Percentiles rank a stretch among this genome's conserved stretches.
Conservation (phyloP, 2,888 invertebrate genomes). For the Isotomurus palustris region DNA sequence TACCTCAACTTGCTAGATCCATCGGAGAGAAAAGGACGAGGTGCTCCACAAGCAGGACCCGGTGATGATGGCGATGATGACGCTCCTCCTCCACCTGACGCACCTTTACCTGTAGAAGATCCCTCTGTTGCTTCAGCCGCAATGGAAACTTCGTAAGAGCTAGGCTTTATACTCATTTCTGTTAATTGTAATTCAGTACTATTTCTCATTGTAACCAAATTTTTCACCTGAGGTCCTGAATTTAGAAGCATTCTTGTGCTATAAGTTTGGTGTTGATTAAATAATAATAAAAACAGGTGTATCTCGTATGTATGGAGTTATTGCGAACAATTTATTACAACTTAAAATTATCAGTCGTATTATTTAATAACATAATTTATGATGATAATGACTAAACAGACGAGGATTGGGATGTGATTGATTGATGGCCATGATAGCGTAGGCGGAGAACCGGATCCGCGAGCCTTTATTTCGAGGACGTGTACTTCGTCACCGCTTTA, state of each 20-base stretch:
- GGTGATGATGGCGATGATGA: slow-evolving; percentile 31
- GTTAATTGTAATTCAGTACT: background rate
- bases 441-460: too few relatives aligned
- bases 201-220: background rate
- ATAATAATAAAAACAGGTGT: too few relatives aligned
- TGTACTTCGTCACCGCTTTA: slow-evolving; percentile 54
- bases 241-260: too few relatives aligned
- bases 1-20: slow-evolving; percentile 60
- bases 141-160: slow-evolving; percentile 21
- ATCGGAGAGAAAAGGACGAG: slow-evolving; percentile 54
- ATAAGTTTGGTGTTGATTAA: too few relatives aligned
- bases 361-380: too few relatives aligned
- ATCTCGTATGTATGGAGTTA: too few relatives aligned
- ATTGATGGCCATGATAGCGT: too few relatives aligned
- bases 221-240: background rate
- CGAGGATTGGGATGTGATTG: too few relatives aligned
- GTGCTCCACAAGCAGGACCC: slow-evolving; percentile 48
- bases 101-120: slow-evolving; percentile 17
- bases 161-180: background rate
- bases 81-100: slow-evolving; percentile 27
- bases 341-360: too few relatives aligned
- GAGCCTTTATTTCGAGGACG: slow-evolving; percentile 48
- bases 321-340: too few relatives aligned
- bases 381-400: too few relatives aligned
- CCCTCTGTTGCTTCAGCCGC: slow-evolving; percentile 15